Percentiles rank a stretch among this genome's conserved stretches.
These are phyloP conservation scores for Silurus aristotelis DNA, from an alignment of 2,797 vertebrate species.

Conservation along the genomic window DNA sequence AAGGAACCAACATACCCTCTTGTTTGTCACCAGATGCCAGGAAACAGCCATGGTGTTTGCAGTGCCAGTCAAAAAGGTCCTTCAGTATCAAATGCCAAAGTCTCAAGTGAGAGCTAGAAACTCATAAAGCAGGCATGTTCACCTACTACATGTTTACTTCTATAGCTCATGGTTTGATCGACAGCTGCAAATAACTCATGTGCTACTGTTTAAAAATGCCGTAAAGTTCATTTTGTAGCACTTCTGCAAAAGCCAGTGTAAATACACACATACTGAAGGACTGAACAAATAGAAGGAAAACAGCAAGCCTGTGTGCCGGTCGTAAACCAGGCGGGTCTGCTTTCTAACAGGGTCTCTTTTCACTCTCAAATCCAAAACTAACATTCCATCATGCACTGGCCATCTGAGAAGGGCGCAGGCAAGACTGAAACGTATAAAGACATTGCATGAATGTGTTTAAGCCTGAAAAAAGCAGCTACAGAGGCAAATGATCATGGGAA, in stretches of 20 bases:
- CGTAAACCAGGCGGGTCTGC: slow-evolving; percentile 47
- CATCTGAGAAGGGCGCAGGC: not conserved
- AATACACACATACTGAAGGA: slow-evolving; percentile 45
- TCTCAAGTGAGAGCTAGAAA: not conserved
- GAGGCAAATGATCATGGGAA: not conserved
- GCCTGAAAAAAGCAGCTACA: not conserved
- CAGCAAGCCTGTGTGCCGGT: slow-evolving; percentile 34
- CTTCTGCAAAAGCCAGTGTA: not conserved
- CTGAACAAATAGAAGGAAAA: slow-evolving; percentile 64
- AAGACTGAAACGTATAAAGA: not conserved
- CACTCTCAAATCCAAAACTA: slow-evolving; percentile 70
- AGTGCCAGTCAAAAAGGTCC: too few species aligned
- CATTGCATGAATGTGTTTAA: not conserved
- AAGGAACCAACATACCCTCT: not conserved
- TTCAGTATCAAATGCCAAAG: not conserved
- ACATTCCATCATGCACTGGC: slow-evolving; percentile 66
- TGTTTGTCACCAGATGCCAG: not conserved
- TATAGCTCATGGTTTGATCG: not conserved
- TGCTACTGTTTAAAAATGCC: not conserved
- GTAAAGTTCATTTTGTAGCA: not conserved
- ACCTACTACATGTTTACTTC: not conserved
- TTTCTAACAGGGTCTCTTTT: slow-evolving; percentile 71
- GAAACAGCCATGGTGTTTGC: not conserved
- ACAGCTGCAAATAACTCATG: not conserved
- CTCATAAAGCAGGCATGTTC: not conserved